A percentile compares a stretch with the other conserved stretches of the same genome.
phyloP scores from a whole-genome alignment of 2,797 vertebrate species.

The Emys orbicularis region DNA sequence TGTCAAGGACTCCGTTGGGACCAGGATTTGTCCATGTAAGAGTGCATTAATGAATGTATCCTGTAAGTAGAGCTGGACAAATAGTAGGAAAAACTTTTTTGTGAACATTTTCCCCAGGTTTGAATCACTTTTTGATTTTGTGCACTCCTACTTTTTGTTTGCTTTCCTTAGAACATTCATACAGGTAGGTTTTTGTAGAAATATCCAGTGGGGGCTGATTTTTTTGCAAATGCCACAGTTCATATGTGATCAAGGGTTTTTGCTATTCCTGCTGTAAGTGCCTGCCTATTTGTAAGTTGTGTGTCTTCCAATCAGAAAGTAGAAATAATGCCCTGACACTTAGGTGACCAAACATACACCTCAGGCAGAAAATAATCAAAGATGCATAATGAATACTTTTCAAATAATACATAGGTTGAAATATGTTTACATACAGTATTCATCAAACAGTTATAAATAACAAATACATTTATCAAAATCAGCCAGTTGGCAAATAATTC shows the following conservation, averaged over 20 bases:
- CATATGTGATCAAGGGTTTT: background rate
- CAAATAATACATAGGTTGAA: background rate
- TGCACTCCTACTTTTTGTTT: background rate
- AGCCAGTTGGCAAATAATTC: background rate
- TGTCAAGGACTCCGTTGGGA: background rate
- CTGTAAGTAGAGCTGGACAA: background rate
- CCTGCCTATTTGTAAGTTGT: background rate
- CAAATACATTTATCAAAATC: background rate
- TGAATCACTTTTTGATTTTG: background rate
- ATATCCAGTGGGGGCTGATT: background rate
- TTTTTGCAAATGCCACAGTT: background rate
- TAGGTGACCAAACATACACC: background rate
- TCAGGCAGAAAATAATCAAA: background rate
- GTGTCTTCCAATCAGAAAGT: background rate
- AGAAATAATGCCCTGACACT: too few relatives aligned
- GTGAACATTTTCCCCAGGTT: background rate
- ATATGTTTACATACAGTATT: fast-evolving
- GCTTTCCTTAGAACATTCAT: background rate
- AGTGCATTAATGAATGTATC: background rate
- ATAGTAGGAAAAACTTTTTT: background rate
- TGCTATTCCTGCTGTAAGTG: background rate
- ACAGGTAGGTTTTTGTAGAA: background rate
- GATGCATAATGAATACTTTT: background rate
- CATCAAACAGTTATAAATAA: background rate
- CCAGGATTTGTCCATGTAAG: background rate